Evolutionary conservation across 2,888 invertebrate species (phyloP), one percentile per base, ranked within the genome.

Genomic region (Acrocyrtus sp.): DNA sequence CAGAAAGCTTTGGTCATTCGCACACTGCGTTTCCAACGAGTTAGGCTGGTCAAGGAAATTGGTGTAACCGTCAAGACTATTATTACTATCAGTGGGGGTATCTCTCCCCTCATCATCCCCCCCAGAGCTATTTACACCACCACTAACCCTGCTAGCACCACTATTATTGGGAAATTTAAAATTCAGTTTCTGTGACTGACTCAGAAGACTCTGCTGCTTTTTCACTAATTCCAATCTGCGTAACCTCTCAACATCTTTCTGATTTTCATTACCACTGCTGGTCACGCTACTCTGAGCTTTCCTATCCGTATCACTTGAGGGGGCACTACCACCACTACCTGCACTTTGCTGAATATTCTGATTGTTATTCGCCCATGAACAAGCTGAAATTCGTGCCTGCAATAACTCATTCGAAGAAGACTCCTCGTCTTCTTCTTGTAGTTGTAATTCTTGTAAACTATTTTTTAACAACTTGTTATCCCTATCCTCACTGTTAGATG

Each of bases 1-100:
- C 29, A 72, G 34, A 22, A 66, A 72, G 22, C 66, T 61, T 50
- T 72, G 72, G 22, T 72, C 72, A 66, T 72, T 72, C 6, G 61
- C 72, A 61, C 66, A 72, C 54, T 72, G 66, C 43, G 72, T 72
- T 65, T 72, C 72, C 72, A 72, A 54, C 3, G 72, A 72, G 39
- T 66, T 72, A 17, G 61, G 72, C 24, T 66, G 63, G 21, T 72
- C 53, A 56, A 22, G n/a, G n/a, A n/a, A n/a, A n/a, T n/a, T n/a
- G n/a, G 45, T n/a, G 17, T 15, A 15, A 5, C 17, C 45, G 8
- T n/a, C 5, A 4, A 17, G 5, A 45, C 12, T 45, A n/a, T 45
- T n/a, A 45, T 45, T 45, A n/a, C 45, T 45, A 6, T 4, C 17
- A n/a, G 45, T 4, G 17, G 10, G 12, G 17, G 10, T 45, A 15